A percentile compares a stretch with the other conserved stretches of the same genome.
phyloP scores from a whole-genome alignment of 2,888 invertebrate species.

The Eupithecia subumbrata region DNA sequence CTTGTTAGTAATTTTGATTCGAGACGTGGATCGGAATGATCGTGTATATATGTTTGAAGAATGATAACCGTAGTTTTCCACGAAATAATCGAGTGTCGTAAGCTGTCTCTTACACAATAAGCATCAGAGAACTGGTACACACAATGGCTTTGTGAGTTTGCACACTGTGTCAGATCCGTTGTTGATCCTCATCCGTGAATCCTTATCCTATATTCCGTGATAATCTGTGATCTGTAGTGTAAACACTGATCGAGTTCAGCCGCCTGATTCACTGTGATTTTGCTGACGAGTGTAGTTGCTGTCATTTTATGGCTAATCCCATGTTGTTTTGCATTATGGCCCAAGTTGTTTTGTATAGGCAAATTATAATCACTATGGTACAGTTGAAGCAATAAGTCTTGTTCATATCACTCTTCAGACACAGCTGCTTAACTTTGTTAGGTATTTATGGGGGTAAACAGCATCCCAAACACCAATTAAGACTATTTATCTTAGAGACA shows the following conservation, averaged over 20 bases:
- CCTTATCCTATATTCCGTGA: background rate
- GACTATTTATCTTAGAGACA: too few relatives aligned
- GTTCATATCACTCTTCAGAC: too few relatives aligned
- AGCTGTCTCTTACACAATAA: background rate
- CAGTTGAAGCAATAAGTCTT: too few relatives aligned
- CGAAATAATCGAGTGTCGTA: background rate
- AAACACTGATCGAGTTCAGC: background rate
- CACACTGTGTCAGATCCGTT: background rate
- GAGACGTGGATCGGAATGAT: background rate
- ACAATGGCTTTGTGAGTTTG: constrained; percentile 2
- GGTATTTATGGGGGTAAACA: too few relatives aligned
- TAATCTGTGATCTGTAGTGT: background rate
- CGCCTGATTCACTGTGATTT: background rate
- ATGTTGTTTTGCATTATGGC: too few relatives aligned
- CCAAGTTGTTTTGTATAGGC: too few relatives aligned
- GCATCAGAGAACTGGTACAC: background rate
- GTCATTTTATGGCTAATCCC: too few relatives aligned
- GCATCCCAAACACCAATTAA: too few relatives aligned
- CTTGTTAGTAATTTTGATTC: background rate
- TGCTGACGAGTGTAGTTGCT: background rate
- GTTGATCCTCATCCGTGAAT: background rate
- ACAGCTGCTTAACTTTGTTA: too few relatives aligned
- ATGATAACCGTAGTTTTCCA: background rate
- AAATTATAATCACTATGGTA: too few relatives aligned
- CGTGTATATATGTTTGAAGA: background rate